A percentile compares a stretch with the other conserved stretches of the same genome.
These are phyloP conservation scores for Aegotheles bennettii DNA, from an alignment of 2,113 vertebrate species.

Conservation along the genomic window DNA sequence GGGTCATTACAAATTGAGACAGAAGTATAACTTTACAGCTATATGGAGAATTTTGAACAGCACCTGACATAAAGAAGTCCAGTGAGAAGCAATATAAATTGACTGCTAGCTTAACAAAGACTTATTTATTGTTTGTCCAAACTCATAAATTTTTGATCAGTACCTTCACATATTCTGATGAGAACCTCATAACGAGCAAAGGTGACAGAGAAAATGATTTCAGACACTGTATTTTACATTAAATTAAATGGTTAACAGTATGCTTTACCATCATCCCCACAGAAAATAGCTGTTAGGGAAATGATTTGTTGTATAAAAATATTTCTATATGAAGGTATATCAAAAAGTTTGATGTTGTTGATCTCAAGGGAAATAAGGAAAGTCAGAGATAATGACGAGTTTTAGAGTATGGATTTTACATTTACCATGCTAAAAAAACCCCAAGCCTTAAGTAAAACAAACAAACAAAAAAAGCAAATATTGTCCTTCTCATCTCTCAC, in stretches of 20 bases:
- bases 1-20: not conserved
- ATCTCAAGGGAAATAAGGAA: not conserved
- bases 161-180: not conserved
- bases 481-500: not conserved
- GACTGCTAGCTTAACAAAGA: not conserved
- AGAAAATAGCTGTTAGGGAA: not conserved
- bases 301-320: not conserved
- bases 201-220: not conserved
- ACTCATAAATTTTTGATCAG: not conserved
- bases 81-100: not conserved
- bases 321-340: not conserved
- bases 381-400: not conserved
- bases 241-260: not conserved
- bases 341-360: not conserved
- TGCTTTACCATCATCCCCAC: not conserved
- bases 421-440: not conserved
- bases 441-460: not conserved
- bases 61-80: not conserved
- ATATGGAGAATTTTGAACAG: not conserved
- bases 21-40: not conserved
- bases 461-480: not conserved
- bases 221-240: not conserved
- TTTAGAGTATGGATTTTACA: not conserved
- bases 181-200: not conserved
- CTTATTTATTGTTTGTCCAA: not conserved